Percentiles rank a stretch among this genome's conserved stretches.
Conservation (phyloP, 2,113 vertebrate species). For the Todiramphus saurophagus region DNA sequence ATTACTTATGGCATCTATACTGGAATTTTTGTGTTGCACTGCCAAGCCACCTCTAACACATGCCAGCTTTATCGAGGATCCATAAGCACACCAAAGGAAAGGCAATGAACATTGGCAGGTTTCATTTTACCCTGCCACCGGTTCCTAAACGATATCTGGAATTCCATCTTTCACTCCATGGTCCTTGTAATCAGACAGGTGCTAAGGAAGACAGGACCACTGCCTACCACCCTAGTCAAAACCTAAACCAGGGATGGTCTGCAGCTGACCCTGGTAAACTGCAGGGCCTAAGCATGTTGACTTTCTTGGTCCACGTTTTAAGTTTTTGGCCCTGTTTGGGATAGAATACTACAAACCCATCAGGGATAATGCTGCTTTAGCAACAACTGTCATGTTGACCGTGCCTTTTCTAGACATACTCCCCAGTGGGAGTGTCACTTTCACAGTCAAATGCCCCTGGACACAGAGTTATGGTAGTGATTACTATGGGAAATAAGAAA, state of each 20-base stretch:
- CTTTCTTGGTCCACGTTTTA: neutral
- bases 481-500: slow-evolving; percentile 13
- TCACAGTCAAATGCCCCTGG: slow-evolving; percentile 15
- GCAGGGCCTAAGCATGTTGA: neutral
- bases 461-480: neutral
- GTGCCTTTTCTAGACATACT: neutral
- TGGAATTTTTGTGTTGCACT: neutral
- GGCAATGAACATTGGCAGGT: neutral
- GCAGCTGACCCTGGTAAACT: neutral
- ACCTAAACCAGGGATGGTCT: neutral
- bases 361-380: neutral
- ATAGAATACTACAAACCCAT: neutral
- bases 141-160: neutral
- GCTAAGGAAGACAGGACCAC: neutral
- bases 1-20: neutral
- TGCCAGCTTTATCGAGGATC: neutral
- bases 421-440: neutral
- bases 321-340: neutral
- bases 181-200: neutral
- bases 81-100: neutral
- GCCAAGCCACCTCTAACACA: neutral
- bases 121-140: neutral
- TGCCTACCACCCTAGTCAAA: neutral
- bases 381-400: neutral
- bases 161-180: neutral